Base-by-base conservation (phyloP, 2,797 vertebrate genomes). In the Gadopsis marmoratus region DNA sequence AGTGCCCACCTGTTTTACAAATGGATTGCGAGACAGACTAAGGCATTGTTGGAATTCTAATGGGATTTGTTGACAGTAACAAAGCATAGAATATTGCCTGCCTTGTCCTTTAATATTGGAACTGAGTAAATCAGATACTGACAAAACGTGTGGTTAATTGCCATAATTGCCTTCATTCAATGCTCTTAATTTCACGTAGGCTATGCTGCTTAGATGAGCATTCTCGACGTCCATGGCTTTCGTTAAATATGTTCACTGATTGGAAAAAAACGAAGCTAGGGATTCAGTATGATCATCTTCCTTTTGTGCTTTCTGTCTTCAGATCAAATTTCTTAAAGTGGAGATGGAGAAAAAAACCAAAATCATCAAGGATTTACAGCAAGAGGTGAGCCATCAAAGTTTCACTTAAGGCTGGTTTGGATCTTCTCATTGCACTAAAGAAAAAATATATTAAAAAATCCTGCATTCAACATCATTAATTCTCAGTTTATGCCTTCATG, bases 281-380 rank as follows among this genome's bases (percentile, higher is more conserved):
- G 6, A 31, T 50, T 74, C 7, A 39, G 13, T 51, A 11, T 50
- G 9, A 76, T 65, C 26, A 21, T 70, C 1, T 55, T 3, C 53
- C 19, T 51, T 54, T 76, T 84, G 9, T 87, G 8, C 12, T 77
- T 79, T 85, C 21, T 81, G 79, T 90, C 91, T 94, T 21, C 83
- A 99, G 98, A 98, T 99, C 81, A 98, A 97, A 89, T 98, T 97
- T 89, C 92, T 99, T 71, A 99, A 99, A 95, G 97, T 97, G 81
- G 98, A 99, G 94, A 96, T 99, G 97, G 98, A 99, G 92, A 98
- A 97, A 90, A 99, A 99, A 86, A 98, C 91, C 85, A 99, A 97
- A 96, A 98, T 99, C 92, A 98, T 99, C 85, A 97, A 98, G 87
- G 98, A 99, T 92, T 95, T 99, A 70, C 98, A 99, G 85, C 98